Base-by-base conservation (phyloP, 2,113 vertebrate species). In the Nothocercus julius region DNA sequence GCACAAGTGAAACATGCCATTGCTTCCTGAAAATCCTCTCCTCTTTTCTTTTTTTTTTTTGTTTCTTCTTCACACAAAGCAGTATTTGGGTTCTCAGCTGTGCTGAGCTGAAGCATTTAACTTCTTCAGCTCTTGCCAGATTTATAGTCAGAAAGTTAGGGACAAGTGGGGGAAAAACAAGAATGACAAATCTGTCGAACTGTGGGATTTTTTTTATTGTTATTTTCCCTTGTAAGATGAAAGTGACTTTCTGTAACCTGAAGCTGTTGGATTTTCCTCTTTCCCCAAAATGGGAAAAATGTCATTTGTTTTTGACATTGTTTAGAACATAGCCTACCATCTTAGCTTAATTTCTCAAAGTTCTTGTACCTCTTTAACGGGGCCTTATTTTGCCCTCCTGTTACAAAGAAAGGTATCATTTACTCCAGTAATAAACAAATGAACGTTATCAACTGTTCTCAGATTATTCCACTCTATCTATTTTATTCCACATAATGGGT, bases 221-320 rank as follows among this genome's bases (percentile, higher is more conserved):
- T 95, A 34, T 87, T 87, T 94, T 85, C 53, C 44, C 91, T 89
- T 75, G 30, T 72, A 87, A 89, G 19, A 91, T n/a, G 15, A 91
- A 91, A 81, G 78, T 40, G 38, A 44, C 89, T 90, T 93, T 62
- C 74, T 93, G 78, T 85, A 85, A 80, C 38, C 9, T 28, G 54
- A 80, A 93, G 80, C 49, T 2, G 1, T 1, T 87, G 70, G 54
- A 63, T 91, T 95, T 95, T 89, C 64, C 77, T 93, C 49, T 94
- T 93, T 66, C 44, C 47, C 63, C 36, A 24, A 18, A 15, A n/a
- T n/a, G n/a, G n/a, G n/a, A n/a, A n/a, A n/a, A n/a, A 58, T 51
- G 20, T 14, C 8, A 67, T 91, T 94, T 87, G 40, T 45, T 77
- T 11, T 3, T 95, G 87, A 28, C 19, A 20, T 14, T 67, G 36